A percentile compares a stretch with the other conserved stretches of the same genome.
phyloP scores from a whole-genome alignment of 2,888 invertebrate species.

The Saturnia pavonia region DNA sequence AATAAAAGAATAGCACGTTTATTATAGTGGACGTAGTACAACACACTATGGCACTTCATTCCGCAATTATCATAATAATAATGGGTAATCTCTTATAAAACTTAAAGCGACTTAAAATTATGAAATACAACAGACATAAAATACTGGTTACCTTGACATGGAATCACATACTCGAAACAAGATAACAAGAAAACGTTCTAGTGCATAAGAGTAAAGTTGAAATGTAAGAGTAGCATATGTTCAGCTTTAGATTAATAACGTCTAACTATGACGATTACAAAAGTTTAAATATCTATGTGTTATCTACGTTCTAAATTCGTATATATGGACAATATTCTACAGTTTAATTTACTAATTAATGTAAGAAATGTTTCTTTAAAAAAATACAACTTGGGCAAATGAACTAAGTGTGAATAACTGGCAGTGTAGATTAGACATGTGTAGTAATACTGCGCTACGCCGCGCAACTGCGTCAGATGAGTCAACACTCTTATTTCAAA shows the following conservation, averaged over 20 bases:
- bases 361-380: no score
- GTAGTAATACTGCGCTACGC: no score
- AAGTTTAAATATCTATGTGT: neutral
- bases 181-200: conserved; percentile 22
- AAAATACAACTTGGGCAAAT: no score
- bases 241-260: neutral
- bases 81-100: conserved; percentile 34
- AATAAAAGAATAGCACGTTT: conserved; percentile 47
- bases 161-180: conserved; percentile 22
- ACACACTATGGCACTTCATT: conserved; percentile 73
- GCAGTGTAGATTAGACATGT: neutral
- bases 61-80: conserved; percentile 43
- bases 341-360: no score
- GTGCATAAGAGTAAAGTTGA: conserved; percentile 12
- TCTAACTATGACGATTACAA: neutral
- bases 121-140: conserved; percentile 50
- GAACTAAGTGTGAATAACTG: neutral
- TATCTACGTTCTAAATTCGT: neutral
- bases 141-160: conserved; percentile 61
- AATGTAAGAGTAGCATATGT: neutral
- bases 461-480: no score
- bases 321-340: neutral
- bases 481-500: no score
- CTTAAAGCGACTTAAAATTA: conserved; percentile 48
- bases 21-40: conserved; percentile 56